phyloP scores from a whole-genome alignment of 2,888 invertebrate species.

The Abrostola tripartita region DNA sequence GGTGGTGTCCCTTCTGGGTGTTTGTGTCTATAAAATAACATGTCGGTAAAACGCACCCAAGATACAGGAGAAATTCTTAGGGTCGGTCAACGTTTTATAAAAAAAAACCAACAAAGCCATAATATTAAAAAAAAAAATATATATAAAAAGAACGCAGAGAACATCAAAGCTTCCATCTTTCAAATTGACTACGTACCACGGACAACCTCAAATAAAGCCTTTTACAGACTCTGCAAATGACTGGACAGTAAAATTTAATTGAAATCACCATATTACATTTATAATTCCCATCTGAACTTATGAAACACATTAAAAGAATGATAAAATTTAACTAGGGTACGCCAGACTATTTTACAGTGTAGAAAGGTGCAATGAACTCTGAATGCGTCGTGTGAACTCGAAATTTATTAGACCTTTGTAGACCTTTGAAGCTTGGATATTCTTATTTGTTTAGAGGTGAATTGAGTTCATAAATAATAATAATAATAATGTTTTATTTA shows the following conservation, averaged over 20 bases:
- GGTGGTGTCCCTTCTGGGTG: no score
- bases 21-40: no score
- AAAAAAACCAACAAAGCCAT: no score
- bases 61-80: no score
- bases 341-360: slow-evolving; percentile 32
- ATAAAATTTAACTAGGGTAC: slow-evolving; percentile 35
- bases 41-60: no score
- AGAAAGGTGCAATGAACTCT: background rate
- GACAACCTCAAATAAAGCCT: background rate
- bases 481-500: no score
- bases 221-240: background rate
- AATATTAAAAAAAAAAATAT: background rate
- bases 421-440: background rate
- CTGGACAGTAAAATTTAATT: slow-evolving; percentile 8
- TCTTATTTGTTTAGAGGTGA: background rate
- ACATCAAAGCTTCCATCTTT: background rate
- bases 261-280: slow-evolving; percentile 13
- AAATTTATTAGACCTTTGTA: background rate
- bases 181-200: background rate
- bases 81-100: no score
- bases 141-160: background rate
- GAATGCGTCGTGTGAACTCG: background rate
- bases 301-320: slow-evolving; percentile 31
- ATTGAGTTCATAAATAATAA: background rate
- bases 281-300: slow-evolving; percentile 36